Evolutionary conservation across 2,797 vertebrate genomes (phyloP).

Genomic region (Ispidina lecontei): DNA sequence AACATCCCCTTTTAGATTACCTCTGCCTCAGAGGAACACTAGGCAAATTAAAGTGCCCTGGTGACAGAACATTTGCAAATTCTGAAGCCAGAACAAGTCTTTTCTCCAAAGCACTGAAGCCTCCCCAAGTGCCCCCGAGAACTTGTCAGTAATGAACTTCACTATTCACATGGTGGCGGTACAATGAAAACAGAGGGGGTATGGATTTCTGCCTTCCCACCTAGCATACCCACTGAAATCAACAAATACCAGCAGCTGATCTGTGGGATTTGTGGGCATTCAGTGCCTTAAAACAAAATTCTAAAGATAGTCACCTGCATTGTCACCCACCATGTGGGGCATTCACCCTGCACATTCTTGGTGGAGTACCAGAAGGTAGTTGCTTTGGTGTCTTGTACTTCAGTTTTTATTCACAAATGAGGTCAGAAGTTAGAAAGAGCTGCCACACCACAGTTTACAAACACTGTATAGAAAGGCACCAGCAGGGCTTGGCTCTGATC

Average conservation of each 20-base stretch:
- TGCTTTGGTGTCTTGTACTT: not conserved
- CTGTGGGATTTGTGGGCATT: not conserved
- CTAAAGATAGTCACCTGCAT: not conserved
- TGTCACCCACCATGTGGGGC: accelerated
- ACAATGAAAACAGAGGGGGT: not conserved
- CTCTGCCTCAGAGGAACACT: not conserved
- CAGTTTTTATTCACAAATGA: not conserved
- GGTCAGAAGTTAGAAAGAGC: not conserved
- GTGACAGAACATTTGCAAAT: not conserved
- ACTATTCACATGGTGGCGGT: not conserved
- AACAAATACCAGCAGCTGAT: not conserved
- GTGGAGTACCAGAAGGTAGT: not conserved
- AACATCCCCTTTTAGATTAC: not conserved
- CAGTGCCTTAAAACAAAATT: not conserved
- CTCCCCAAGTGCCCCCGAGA: not conserved
- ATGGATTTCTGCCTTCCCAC: not conserved
- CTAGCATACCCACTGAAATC: not conserved
- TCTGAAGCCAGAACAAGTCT: not conserved
- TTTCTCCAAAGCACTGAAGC: not conserved
- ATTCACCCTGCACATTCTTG: not conserved
- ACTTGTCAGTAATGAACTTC: not conserved
- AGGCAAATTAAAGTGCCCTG: not conserved
- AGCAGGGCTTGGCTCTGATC: not conserved
- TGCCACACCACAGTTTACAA: not conserved
- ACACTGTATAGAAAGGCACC: not conserved